Evolutionary conservation across 2,113 vertebrate genomes (phyloP), one percentile per base, ranked within the genome.

Genomic region (Xiphorhynchus elegans): DNA sequence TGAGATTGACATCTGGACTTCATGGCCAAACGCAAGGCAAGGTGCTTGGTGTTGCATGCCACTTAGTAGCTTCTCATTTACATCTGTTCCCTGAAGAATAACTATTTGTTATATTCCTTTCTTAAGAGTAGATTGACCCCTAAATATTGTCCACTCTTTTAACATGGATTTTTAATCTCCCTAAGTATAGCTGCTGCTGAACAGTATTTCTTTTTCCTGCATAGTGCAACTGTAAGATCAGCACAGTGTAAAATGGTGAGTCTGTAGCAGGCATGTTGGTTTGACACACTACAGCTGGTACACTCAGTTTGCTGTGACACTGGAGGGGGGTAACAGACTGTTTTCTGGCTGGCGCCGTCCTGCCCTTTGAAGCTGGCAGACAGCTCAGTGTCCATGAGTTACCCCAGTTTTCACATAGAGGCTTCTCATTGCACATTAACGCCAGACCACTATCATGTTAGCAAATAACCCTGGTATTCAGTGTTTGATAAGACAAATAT

Each of bases 401-500:
- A 53, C 66, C 59, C 13, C 29, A 52, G 0, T 46, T 78, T 93
- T 60, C 80, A 82, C 89, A 47, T 37, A 50, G 55, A 73, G 62
- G 24, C 44, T 93, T 93, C 80, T 93, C 76, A 77, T 62, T 89
- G 83, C 66, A 93, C 83, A 90, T 92, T 95, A 92, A 92, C 96
- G 87, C 68, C 53, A 37, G 49, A 77, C 63, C 66, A 40, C 83
- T 94, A 84, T 86, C 55, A 35, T 82, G 75, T 96, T 83, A 95
- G 93, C 94, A 96, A 96, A 96, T 81, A 96, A 89, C 39, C 39
- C 72, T 93, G 96, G 85, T 75, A 96, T 97, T 87, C 82, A 68
- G 60, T 68, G 67, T 66, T 89, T 96, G 95, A 96, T 94, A 97
- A 96, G 86, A 17, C 86, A 96, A 91, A 93, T 96, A 96, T 97